Evolutionary conservation across 2,888 invertebrate species (phyloP), one percentile per base, ranked within the genome.

Genomic region (Agrypnus murinus): DNA sequence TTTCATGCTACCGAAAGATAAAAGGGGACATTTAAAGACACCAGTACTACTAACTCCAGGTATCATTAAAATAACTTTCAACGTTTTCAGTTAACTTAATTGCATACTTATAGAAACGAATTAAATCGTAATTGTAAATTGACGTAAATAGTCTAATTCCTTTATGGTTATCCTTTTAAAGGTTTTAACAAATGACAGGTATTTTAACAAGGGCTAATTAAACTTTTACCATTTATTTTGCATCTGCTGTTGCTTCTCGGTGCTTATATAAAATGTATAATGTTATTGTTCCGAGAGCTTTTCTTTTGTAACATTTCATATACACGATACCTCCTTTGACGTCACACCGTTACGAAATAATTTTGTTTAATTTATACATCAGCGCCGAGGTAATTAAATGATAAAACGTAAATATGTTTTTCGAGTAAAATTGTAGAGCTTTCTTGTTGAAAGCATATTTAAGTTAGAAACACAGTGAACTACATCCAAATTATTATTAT

Each of bases 1-100:
- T 55, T 55, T 55, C 55, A 55, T 55, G 55, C 55, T 55, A 36
- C 55, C 55, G 55, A 55, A 55, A 55, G 55, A 55, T 55, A 55
- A 55, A n/a, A 53, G 17, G 55, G 15, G 50, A 50, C 50, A 46
- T 46, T 46, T 46, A 46, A 25, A 25, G 25, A 25, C 46, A 46
- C 25, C 46, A 46, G 50, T 31, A 10, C 55, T 34, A n/a, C n/a
- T 5, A 25, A 25, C 25, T 25, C 55, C 36, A 5, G 3, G 32
- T 17, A 36, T 36, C 55, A 55, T 55, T 55, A 55, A 55, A 55
- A 55, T 55, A 55, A 36, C 55, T 55, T 53, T 15, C 55, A 15
- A 17, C 55, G 19, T 55, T 34, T 55, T 15, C 36, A 36, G 14
- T 36, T 17, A 14, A 17, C 17, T 14, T 34, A 34, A 46, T 17